Base-by-base conservation (phyloP, 2,797 vertebrate genomes). In the Amphiprion clarkii region DNA sequence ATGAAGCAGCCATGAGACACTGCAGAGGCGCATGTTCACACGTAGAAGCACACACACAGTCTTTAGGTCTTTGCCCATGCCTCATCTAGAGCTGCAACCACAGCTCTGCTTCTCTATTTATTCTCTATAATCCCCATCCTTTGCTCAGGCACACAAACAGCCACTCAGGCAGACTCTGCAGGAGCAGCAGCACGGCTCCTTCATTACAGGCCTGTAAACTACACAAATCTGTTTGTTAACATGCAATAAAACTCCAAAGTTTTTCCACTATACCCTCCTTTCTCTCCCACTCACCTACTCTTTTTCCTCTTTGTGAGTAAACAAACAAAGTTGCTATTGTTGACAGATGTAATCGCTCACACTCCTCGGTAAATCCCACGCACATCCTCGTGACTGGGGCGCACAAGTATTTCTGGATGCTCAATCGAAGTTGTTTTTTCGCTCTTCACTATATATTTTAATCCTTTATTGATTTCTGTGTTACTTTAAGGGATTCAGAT, bases 1-100 rank as follows among this genome's bases (percentile, higher is more conserved):
- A 94, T 93, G 92, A 93, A 86, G 70, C 58, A 67, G 81, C 78
- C 54, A 77, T 85, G 78, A 90, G 85, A 90, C 81, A 82, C 76
- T 74, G 79, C 79, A 74, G 77, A 83, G 89, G 90, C 87, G 90
- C 83, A 87, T 89, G 87, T 87, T 80, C 79, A 73, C 73, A 66
- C 71, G 67, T 67, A 84, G 49, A 72, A 44, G 74, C 61, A 59
- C 64, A 54, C 64, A 71, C 53, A 75, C 29, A 65, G 40, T 44
- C 68, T 42, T 81, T 51, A 64, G 60, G 13, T 25, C 51, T 1
- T 17, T 51, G 54, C 66, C 75, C 59, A 62, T 74, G 52, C 66
- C 82, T 80, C 64, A 69, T 56, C 64, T 70, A 17, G 67, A 66
- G 51, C 74, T 62, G 59, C 27, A 69, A 69, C 76, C 71, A 63